phyloP scores from a whole-genome alignment of 2,797 vertebrate genomes.

The Lepilemur ruficaudatus region DNA sequence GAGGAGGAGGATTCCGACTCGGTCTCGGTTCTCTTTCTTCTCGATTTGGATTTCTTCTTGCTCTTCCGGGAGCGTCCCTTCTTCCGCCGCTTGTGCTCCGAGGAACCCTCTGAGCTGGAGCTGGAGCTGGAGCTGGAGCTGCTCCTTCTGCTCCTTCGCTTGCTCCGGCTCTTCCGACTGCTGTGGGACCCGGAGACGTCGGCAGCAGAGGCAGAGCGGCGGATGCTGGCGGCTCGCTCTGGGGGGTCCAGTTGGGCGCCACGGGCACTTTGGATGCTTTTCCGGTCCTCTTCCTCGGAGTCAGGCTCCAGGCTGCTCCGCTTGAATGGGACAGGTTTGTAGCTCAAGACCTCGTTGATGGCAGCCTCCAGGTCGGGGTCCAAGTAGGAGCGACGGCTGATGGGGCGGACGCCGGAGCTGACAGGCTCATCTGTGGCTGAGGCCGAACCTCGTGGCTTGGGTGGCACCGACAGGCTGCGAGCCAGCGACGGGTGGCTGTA shows the following conservation, averaged over 20 bases:
- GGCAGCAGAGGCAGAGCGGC: constrained; percentile 90
- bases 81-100: constrained; percentile 82
- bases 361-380: constrained; percentile 96
- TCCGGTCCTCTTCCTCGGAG: constrained; percentile 84
- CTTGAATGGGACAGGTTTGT: constrained; percentile 91
- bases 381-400: constrained; percentile 91
- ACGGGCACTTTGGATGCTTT: constrained; percentile 78
- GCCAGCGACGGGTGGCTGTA: constrained; percentile 88
- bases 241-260: constrained; percentile 79
- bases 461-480: constrained; percentile 94
- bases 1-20: constrained; percentile 85
- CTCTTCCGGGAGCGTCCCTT: constrained; percentile 82
- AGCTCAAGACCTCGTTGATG: constrained; percentile 96
- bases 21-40: constrained; percentile 89
- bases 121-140: constrained; percentile 83
- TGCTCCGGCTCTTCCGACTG: constrained; percentile 82
- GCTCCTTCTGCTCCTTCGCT: constrained; percentile 83
- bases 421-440: constrained; percentile 75
- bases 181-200: constrained; percentile 87
- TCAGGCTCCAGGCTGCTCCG: constrained; percentile 90
- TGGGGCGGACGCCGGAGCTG: constrained; percentile 81
- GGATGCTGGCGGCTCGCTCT: constrained; percentile 81
- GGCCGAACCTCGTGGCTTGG: constrained; percentile 83
- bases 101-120: constrained; percentile 84
- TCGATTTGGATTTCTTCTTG: constrained; percentile 91